Evolutionary conservation across 1,140 invertebrate species (phyloP).

Genomic region (Sycophila sp.): DNA sequence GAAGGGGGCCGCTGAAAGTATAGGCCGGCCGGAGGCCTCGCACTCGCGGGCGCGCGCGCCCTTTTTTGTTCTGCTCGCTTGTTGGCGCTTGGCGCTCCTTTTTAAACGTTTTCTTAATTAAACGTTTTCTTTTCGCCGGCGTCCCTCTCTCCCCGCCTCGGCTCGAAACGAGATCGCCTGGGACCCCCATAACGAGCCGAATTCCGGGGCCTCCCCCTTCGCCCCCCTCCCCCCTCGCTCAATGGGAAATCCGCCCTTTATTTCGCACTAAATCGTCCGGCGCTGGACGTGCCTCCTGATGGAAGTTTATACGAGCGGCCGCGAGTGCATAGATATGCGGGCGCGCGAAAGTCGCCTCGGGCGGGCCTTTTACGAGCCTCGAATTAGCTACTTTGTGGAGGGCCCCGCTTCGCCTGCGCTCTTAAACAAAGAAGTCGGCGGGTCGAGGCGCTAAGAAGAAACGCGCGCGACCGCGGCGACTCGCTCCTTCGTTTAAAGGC

Average conservation of each 20-base stretch:
- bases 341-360: background rate
- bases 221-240: background rate
- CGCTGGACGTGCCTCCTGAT: background rate
- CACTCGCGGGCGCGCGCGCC: background rate
- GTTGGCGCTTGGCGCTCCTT: background rate
- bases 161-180: background rate
- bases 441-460: too few relatives aligned
- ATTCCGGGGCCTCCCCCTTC: conserved; percentile 3
- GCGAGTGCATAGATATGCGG: background rate
- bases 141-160: background rate
- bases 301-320: conserved; percentile 10
- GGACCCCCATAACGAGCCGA: conserved; percentile 24
- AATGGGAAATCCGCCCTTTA: conserved; percentile 40
- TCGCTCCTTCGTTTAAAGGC: background rate
- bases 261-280: conserved; percentile 34
- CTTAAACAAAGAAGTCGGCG: background rate
- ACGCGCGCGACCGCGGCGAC: too few relatives aligned
- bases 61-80: background rate
- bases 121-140: conserved; percentile 19
- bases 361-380: conserved; percentile 13
- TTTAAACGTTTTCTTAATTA: conserved; percentile 35
- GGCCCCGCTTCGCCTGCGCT: background rate
- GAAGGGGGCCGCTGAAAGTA: conserved; percentile 22
- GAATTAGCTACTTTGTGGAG: conserved; percentile 1
- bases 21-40: conserved; percentile 7